Evolutionary conservation across 2,888 invertebrate genomes (phyloP), one percentile per base, ranked within the genome.

Genomic region (Blastobasis adustella): DNA sequence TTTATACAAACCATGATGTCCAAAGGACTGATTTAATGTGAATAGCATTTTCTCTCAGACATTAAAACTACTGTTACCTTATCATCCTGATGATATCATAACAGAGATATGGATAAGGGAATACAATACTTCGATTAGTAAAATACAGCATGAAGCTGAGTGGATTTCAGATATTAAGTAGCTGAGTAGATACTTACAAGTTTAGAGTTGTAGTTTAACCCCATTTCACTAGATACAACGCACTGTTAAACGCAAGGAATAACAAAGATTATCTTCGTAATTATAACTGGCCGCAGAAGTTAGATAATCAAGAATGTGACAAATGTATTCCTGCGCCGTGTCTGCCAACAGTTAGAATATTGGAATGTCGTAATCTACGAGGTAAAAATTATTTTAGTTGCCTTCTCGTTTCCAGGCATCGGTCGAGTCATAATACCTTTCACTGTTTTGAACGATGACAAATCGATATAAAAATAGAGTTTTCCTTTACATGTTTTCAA

Each of bases 1-100:
- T 8, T 4, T 5, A 37, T 6, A 6, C 37, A 37, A 23, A 8
- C 36, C 46, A 71, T 76, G 61, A 58, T 71, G 61, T 53, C 53
- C 52, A 55, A 54, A 49, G 51, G 47, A 53, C 36, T 45, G 46
- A 49, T 50, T 46, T 23, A 10, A 51, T 47, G 42, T 42, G 10
- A 58, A 51, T 54, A 48, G 23, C 47, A 46, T 9, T 38, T 39
- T 45, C 52, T 49, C 49, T 42, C 49, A 49, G 10, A 43, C 45
- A 36, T 47, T 50, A 46, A 10, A 44, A 50, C 45, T 36, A 46
- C 41, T 53, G 42, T 50, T 46, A 55, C 52, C 44, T 54, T 59
- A 62, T 56, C 59, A 58, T 38, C 58, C 41, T 10, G 53, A 59
- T 63, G 56, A 39, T 54, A 36, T 56, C 60, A 57, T 49, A 49